These are phyloP conservation scores for Eulemur coronatus DNA, from an alignment of 2,797 vertebrate species.

Conservation along the genomic window DNA sequence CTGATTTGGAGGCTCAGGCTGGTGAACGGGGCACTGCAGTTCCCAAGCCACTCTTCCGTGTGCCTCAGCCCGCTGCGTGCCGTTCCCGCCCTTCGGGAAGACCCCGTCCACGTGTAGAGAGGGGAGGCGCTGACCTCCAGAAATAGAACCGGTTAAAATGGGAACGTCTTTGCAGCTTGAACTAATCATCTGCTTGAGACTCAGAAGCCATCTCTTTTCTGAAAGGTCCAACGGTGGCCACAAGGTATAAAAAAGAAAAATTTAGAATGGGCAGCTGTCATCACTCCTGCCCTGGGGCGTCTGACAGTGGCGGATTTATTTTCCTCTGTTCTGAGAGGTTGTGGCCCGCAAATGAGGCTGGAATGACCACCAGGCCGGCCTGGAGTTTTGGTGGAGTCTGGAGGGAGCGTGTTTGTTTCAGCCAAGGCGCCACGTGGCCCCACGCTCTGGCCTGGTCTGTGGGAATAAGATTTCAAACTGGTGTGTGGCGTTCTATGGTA, in stretches of 20 bases:
- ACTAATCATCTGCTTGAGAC: neutral
- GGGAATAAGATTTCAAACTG: neutral
- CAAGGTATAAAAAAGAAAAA: neutral
- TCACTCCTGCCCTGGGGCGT: neutral
- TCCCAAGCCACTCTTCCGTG: fast-evolving
- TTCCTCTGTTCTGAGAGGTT: neutral
- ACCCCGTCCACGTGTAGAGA: neutral
- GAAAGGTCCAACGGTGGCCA: neutral
- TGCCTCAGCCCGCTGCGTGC: fast-evolving
- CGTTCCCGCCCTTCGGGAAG: neutral
- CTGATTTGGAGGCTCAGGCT: neutral
- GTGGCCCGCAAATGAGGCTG: neutral
- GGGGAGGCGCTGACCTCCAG: neutral
- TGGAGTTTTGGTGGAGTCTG: neutral
- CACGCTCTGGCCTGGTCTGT: neutral
- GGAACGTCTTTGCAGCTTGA: slow-evolving; percentile 4
- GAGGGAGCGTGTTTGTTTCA: neutral
- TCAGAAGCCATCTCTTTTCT: neutral
- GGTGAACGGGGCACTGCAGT: fast-evolving
- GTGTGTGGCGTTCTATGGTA: neutral
- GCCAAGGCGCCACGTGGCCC: neutral
- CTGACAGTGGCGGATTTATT: neutral
- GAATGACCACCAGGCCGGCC: neutral
- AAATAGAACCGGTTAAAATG: neutral
- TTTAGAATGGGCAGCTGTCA: neutral